These are phyloP conservation scores for Heteromyza rotundicornis DNA, from an alignment of 2,888 invertebrate genomes.

Conservation along the genomic window DNA sequence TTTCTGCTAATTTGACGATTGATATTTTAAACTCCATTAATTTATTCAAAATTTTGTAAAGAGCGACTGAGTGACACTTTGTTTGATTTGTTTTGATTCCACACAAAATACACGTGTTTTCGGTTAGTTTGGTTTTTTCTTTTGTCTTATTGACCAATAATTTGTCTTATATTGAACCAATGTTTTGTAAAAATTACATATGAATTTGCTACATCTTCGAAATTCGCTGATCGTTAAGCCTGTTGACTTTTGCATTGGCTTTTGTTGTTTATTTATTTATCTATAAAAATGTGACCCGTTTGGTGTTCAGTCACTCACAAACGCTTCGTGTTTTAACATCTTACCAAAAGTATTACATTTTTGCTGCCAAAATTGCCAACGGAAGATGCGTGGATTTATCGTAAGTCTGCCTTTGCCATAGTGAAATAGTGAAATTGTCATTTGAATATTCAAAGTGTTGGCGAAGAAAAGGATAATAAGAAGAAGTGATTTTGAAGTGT, in stretches of 20 bases:
- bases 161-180: no score
- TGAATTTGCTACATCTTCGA: no score
- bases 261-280: neutral
- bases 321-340: neutral
- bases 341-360: neutral
- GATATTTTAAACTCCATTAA: no score
- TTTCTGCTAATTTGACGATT: neutral
- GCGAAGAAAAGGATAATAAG: no score
- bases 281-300: neutral
- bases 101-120: neutral
- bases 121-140: constrained; percentile 15
- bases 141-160: constrained; percentile 48
- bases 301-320: neutral
- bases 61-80: no score
- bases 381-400: constrained; percentile 70
- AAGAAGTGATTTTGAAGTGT: no score
- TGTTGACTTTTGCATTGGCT: no score
- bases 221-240: no score
- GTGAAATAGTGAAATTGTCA: no score
- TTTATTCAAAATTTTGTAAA: no score
- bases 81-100: neutral
- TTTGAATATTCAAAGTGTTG: no score
- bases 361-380: constrained; percentile 15
- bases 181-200: no score
- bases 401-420: constrained; percentile 36